A percentile compares a stretch with the other conserved stretches of the same genome.
Evolutionary conservation across 2,797 vertebrate species (phyloP).

Genomic region (Borostomias antarcticus): DNA sequence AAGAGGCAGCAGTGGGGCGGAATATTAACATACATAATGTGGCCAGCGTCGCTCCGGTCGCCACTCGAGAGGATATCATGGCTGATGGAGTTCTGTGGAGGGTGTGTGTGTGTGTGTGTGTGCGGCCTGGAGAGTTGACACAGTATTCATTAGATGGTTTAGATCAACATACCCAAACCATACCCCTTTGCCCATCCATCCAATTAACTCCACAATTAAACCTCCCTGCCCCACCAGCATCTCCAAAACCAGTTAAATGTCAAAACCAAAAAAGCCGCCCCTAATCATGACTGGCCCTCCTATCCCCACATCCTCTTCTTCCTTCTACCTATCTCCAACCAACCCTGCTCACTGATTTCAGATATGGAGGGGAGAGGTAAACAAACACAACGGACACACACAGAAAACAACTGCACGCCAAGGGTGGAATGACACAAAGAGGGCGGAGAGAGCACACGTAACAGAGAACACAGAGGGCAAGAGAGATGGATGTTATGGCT

Average conservation of each 20-base stretch:
- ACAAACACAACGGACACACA: slow-evolving; percentile 37
- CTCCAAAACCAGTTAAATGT: slow-evolving; percentile 45
- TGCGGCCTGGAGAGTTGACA: slow-evolving; percentile 14
- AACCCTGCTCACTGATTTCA: slow-evolving; percentile 40
- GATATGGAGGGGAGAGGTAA: slow-evolving; percentile 48
- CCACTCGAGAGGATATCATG: slow-evolving; percentile 49
- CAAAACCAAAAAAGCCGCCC: slow-evolving; percentile 30
- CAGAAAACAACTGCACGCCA: slow-evolving; percentile 41
- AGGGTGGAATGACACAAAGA: slow-evolving; percentile 36
- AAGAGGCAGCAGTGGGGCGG: neutral
- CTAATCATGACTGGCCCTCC: slow-evolving; percentile 9
- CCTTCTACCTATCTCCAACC: slow-evolving; percentile 7
- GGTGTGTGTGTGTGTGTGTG: neutral
- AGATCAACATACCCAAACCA: slow-evolving; percentile 22
- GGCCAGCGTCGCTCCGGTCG: neutral
- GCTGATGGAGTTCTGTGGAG: slow-evolving; percentile 23
- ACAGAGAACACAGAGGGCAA: slow-evolving; percentile 45
- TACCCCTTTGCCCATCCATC: neutral
- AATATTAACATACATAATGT: slow-evolving; percentile 19
- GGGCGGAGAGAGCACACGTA: slow-evolving; percentile 51
- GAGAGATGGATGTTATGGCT: slow-evolving; percentile 51
- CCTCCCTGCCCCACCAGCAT: neutral
- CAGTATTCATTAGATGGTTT: slow-evolving; percentile 35
- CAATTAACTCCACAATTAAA: neutral
- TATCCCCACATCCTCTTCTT: neutral